Conservation (phyloP, 2,888 invertebrate genomes). For the Hymenopus coronatus region DNA sequence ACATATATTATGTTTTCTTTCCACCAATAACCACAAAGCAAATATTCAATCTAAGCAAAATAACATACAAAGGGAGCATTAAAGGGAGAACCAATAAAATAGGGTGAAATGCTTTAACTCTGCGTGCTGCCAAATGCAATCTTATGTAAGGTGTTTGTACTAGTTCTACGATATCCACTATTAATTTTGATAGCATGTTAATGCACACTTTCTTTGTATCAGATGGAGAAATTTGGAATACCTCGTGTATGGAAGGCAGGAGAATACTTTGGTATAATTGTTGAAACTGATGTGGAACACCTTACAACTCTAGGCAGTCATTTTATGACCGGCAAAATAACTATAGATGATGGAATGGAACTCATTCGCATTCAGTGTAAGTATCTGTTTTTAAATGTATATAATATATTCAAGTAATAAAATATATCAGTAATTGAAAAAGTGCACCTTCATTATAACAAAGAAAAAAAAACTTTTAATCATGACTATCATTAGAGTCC, state of each 20-base stretch:
- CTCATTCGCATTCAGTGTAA: constrained; percentile 76
- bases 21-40: too few relatives aligned
- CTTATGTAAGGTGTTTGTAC: too few relatives aligned
- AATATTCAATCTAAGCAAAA: too few relatives aligned
- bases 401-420: background rate
- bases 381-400: constrained; percentile 38
- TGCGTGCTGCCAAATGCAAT: too few relatives aligned
- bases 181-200: background rate
- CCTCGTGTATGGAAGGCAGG: constrained; percentile 75
- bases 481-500: too few relatives aligned
- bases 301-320: constrained; percentile 65
- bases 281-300: constrained; percentile 74
- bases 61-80: too few relatives aligned
- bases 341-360: constrained; percentile 73
- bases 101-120: too few relatives aligned
- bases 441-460: background rate
- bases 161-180: too few relatives aligned
- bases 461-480: too few relatives aligned
- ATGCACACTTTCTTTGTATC: constrained; percentile 37
- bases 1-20: too few relatives aligned
- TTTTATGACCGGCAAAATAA: constrained; percentile 67
- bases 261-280: constrained; percentile 68
- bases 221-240: constrained; percentile 78
- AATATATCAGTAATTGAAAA: too few relatives aligned
- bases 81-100: too few relatives aligned